These are phyloP conservation scores for Labroides dimidiatus DNA, from an alignment of 2,797 vertebrate species.

Conservation along the genomic window DNA sequence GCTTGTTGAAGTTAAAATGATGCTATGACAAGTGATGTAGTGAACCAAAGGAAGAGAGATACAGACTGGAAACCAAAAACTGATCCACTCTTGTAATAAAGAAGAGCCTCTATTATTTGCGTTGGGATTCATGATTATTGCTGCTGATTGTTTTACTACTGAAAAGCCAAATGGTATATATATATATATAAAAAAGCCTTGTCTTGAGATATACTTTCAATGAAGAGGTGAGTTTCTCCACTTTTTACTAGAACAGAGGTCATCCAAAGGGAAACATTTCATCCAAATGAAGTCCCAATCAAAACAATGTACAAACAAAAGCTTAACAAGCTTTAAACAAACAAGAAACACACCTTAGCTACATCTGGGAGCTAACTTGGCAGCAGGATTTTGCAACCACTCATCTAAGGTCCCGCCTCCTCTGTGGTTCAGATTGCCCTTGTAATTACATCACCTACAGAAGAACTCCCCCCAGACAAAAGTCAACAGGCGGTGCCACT, in stretches of 20 bases:
- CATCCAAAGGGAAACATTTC: background rate
- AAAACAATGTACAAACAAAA: background rate
- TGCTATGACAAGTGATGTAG: background rate
- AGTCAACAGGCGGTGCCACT: slow-evolving; percentile 34
- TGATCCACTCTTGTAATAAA: too few relatives aligned
- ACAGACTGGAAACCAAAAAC: too few relatives aligned
- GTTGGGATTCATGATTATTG: too few relatives aligned
- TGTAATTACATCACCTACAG: slow-evolving; percentile 60
- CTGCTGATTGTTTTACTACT: too few relatives aligned
- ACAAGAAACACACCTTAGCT: slow-evolving; percentile 14
- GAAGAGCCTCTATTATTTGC: too few relatives aligned
- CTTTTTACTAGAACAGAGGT: background rate
- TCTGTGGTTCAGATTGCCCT: slow-evolving; percentile 40
- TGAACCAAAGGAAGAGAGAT: too few relatives aligned
- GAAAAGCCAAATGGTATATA: too few relatives aligned
- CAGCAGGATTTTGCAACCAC: slow-evolving; percentile 5
- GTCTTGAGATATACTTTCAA: background rate
- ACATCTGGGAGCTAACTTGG: slow-evolving; percentile 22
- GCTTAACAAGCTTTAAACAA: slow-evolving; percentile 2
- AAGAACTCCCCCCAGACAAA: slow-evolving; percentile 38
- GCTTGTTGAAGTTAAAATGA: background rate
- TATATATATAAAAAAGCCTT: too few relatives aligned
- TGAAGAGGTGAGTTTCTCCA: background rate
- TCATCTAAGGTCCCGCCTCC: slow-evolving; percentile 16
- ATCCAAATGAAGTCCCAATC: slow-evolving; percentile 5